Evolutionary conservation across 2,888 invertebrate genomes (phyloP).

Genomic region (Sisyra terminalis): DNA sequence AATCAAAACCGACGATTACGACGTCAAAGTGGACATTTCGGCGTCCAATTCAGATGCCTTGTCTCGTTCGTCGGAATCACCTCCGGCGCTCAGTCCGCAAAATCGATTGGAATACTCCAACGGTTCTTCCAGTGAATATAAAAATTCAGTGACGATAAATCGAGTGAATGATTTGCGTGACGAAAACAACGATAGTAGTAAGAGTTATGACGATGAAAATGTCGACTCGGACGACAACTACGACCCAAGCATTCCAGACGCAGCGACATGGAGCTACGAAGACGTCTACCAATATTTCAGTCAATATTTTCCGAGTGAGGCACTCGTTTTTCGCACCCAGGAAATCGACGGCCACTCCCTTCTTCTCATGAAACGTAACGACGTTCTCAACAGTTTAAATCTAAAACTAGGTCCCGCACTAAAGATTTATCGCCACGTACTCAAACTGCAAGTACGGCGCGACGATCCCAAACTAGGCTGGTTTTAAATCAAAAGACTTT

Average conservation of each 20-base stretch:
- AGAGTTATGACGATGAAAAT: slow-evolving; percentile 4
- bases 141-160: slow-evolving; percentile 10
- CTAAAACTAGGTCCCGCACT: slow-evolving; percentile 78
- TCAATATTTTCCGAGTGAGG: slow-evolving; percentile 62
- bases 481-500: slow-evolving; percentile 33
- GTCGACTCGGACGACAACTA: slow-evolving; percentile 24
- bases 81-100: slow-evolving; percentile 23
- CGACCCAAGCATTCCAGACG: slow-evolving; percentile 59
- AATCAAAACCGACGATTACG: neutral
- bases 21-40: slow-evolving; percentile 14
- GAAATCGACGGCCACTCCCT: slow-evolving; percentile 85
- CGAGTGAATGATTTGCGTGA: slow-evolving; percentile 18
- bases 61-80: slow-evolving; percentile 19
- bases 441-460: slow-evolving; percentile 62
- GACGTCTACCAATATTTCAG: slow-evolving; percentile 70
- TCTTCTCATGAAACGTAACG: slow-evolving; percentile 65
- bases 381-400: slow-evolving; percentile 66
- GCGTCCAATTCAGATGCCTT: slow-evolving; percentile 15
- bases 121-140: slow-evolving; percentile 12
- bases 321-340: slow-evolving; percentile 61
- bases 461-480: slow-evolving; percentile 58
- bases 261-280: slow-evolving; percentile 63
- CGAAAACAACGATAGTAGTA: slow-evolving; percentile 13
- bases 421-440: slow-evolving; percentile 63
- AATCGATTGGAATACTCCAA: slow-evolving; percentile 6